Conservation (phyloP, 92 coral and sea anemone species). For the Heteractis magnifica region DNA sequence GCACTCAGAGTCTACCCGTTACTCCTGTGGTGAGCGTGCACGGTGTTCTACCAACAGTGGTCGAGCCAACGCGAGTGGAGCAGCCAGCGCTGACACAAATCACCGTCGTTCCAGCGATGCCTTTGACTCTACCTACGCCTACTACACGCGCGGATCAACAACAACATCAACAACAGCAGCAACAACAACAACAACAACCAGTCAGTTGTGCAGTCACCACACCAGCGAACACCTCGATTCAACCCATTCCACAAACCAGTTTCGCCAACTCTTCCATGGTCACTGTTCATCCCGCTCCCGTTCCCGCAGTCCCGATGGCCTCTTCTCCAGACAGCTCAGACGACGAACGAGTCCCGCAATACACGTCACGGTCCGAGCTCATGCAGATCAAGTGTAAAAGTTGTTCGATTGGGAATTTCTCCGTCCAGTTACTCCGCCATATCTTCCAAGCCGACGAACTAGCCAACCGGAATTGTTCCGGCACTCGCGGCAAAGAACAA, state of each 20-base stretch:
- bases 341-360: slow-evolving; percentile 48
- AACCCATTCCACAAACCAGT: slow-evolving; percentile 35
- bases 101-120: slow-evolving; percentile 45
- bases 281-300: slow-evolving; percentile 49
- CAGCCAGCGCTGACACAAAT: slow-evolving; percentile 44
- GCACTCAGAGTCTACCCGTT: slow-evolving; percentile 39
- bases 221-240: slow-evolving; percentile 24
- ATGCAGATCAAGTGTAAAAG: slow-evolving; percentile 83
- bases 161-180: slow-evolving; percentile 22
- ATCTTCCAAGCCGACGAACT: slow-evolving; percentile 63
- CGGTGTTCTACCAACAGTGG: slow-evolving; percentile 46
- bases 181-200: slow-evolving; percentile 19
- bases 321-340: slow-evolving; percentile 47
- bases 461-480: slow-evolving; percentile 78
- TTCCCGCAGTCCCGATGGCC: slow-evolving; percentile 38
- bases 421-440: slow-evolving; percentile 77
- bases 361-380: slow-evolving; percentile 63
- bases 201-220: slow-evolving; percentile 19
- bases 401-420: slow-evolving; percentile 89
- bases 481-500: slow-evolving; percentile 83
- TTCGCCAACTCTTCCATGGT: slow-evolving; percentile 37
- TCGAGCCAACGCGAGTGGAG: slow-evolving; percentile 74
- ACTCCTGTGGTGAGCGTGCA: slow-evolving; percentile 35
- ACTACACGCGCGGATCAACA: slow-evolving; percentile 39
- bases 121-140: slow-evolving; percentile 2